Evolutionary conservation across 2,113 vertebrate genomes (phyloP).

Genomic region (Plectropomus leopardus): DNA sequence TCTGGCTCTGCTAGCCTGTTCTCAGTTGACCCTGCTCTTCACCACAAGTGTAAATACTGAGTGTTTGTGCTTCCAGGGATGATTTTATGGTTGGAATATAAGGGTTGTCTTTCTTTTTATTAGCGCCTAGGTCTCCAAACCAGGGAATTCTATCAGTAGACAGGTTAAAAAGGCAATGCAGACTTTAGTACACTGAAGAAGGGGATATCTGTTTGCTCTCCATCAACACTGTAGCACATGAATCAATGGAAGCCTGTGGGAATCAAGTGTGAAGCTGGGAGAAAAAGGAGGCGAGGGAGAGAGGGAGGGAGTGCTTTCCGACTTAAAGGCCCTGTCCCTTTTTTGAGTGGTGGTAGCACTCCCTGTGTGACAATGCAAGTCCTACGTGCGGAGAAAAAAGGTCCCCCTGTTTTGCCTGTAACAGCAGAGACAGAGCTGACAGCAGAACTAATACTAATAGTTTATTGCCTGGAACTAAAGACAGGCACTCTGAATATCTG

Average conservation of each 20-base stretch:
- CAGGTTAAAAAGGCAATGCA: conserved; percentile 60
- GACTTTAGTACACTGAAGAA: conserved; percentile 57
- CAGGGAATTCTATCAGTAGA: conserved; percentile 64
- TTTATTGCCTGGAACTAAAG: conserved; percentile 40
- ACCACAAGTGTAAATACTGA: conserved; percentile 26
- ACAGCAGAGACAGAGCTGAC: conserved; percentile 42
- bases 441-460: conserved; percentile 50
- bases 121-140: conserved; percentile 35
- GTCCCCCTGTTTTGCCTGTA: conserved; percentile 35
- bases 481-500: conserved; percentile 41
- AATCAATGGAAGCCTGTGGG: conserved; percentile 74
- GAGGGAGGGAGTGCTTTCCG: conserved; percentile 44
- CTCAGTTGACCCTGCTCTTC: conserved; percentile 34
- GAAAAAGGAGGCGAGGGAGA: conserved; percentile 38
- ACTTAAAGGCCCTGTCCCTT: conserved; percentile 61
- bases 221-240: conserved; percentile 70
- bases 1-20: conserved; percentile 8
- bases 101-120: conserved; percentile 45
- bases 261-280: conserved; percentile 71
- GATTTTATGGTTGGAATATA: conserved; percentile 41
- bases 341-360: conserved; percentile 64
- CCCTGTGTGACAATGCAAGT: conserved; percentile 62
- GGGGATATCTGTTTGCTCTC: conserved; percentile 62
- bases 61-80: conserved; percentile 39
- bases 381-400: conserved; percentile 53